phyloP scores from a whole-genome alignment of 1,140 invertebrate species.

The Frieseomelitta varia region DNA sequence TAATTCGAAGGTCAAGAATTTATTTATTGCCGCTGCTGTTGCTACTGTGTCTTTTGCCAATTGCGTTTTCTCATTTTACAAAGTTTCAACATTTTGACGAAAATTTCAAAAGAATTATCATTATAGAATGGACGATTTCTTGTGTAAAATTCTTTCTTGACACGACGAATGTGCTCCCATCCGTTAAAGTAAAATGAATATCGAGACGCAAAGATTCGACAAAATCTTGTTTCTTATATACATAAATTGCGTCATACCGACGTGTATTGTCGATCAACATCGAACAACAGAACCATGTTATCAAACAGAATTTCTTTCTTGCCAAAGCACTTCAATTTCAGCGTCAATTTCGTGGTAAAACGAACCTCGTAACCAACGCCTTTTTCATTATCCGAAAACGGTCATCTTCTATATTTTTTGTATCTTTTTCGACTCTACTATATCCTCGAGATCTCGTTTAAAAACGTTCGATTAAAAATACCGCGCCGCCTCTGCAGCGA shows the following conservation, averaged over 20 bases:
- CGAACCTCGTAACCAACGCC: not conserved
- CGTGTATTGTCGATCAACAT: not conserved
- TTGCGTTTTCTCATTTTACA: too few relatives aligned
- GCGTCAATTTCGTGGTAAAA: not conserved
- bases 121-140: too few relatives aligned
- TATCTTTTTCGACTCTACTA: too few relatives aligned
- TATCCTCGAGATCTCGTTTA: not conserved
- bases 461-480: slow-evolving; percentile 37
- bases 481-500: not conserved
- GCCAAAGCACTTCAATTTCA: not conserved
- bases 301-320: not conserved
- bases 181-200: too few relatives aligned
- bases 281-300: not conserved
- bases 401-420: not conserved
- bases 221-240: not conserved
- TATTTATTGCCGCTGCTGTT: too few relatives aligned
- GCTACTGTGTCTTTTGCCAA: too few relatives aligned
- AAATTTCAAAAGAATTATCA: too few relatives aligned
- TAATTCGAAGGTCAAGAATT: too few relatives aligned
- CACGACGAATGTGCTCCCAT: too few relatives aligned
- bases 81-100: too few relatives aligned
- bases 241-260: not conserved
- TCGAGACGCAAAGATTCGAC: too few relatives aligned
- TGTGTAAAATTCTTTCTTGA: too few relatives aligned
- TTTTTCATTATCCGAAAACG: not conserved